Conservation (phyloP, 2,797 vertebrate species). For the Anolis apletophallus region DNA sequence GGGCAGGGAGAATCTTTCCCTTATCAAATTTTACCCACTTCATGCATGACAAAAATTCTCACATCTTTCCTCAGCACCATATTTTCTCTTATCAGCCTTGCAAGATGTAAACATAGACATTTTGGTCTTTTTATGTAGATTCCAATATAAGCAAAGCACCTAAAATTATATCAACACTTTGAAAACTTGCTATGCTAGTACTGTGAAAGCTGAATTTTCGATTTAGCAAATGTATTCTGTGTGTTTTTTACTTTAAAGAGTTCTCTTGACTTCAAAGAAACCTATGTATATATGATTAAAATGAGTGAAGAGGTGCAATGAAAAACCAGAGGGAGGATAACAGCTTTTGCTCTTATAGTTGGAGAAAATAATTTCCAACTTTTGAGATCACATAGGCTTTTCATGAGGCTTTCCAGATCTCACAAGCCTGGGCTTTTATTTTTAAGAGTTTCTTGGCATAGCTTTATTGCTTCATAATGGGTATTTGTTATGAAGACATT, state of each 20-base stretch:
- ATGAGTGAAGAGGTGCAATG: not conserved
- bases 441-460: not conserved
- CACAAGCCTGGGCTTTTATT: constrained; percentile 11
- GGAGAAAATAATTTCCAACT: constrained; percentile 6
- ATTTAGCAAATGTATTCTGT: not conserved
- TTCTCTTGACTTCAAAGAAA: constrained; percentile 15
- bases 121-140: not conserved
- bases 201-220: not conserved
- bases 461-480: not conserved
- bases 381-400: constrained; percentile 7
- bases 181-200: not conserved
- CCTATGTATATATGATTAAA: not conserved
- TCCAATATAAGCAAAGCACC: not conserved
- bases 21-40: not conserved
- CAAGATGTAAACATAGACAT: not conserved
- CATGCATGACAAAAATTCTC: not conserved
- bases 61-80: not conserved
- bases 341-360: constrained; percentile 5
- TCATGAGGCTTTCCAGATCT: constrained; percentile 11
- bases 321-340: not conserved
- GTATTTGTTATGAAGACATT: not conserved
- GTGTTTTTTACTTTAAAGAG: not conserved
- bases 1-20: not conserved
- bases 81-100: not conserved
- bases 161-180: not conserved